Evolutionary conservation across 1,140 invertebrate species (phyloP), one percentile per base, ranked within the genome.

Genomic region (Heterodera schachtii): DNA sequence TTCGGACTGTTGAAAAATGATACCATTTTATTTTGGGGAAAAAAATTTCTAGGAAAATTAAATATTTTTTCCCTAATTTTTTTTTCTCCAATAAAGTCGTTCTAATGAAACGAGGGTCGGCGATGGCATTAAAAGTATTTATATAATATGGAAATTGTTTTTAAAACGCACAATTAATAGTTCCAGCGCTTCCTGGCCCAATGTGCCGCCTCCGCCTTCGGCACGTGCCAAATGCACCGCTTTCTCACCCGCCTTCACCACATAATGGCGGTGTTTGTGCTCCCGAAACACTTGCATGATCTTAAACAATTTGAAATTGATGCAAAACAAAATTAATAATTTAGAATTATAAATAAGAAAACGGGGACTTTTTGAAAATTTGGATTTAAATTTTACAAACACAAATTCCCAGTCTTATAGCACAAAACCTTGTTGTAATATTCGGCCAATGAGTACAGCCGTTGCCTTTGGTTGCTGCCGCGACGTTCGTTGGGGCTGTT

Each of bases 221-320:
- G 41, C 31, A 46, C 69, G 69, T 19, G 84, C 19, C 78, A 70
- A 66, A 43, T 75, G 66, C 19, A 85, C 46, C 21, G 84, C 84
- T 21, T 78, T 49, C 5, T 80, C 67, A 19, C 84, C 84, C 13
- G 82, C 67, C 46, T 60, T n/a, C 77, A 85, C 67, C 41, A 85
- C 84, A 76, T 84, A 84, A 21, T 78, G 70, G 31, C 60, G 43
- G 60, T 84, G 84, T 6, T 71, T 78, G 19, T 86, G 85, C 31
- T 44, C 46, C 47, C 86, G 82, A 82, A 84, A 86, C 11, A 85
- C 60, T 49, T 66, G 66, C 83, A 84, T 84, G 71, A 82, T 49
- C 81, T 82, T 43, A 43, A 75, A 52, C 8, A 21, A 47, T 11
- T 8, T 49, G 19, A 2, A 31, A 31, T 31, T 31, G 31, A n/a